Evolutionary conservation across 2,888 invertebrate species (phyloP).

Genomic region (Monochamus alternatus): DNA sequence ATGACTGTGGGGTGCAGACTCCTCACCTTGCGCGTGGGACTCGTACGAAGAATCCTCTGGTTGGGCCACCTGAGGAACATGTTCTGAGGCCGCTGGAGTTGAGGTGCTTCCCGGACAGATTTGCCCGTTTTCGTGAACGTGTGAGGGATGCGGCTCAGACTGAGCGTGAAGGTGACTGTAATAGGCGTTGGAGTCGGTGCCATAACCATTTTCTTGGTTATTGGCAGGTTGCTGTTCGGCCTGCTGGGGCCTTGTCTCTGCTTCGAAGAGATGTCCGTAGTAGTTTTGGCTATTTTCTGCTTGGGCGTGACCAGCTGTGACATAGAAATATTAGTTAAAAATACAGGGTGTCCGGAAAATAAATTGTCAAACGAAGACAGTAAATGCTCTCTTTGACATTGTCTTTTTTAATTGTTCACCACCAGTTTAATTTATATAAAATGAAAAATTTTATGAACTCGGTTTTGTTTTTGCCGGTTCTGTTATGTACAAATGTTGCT

Average conservation of each 20-base stretch:
- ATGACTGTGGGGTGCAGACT: background rate
- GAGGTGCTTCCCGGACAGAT: background rate
- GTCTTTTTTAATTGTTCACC: too few relatives aligned
- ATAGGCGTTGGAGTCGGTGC: background rate
- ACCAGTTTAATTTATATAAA: too few relatives aligned
- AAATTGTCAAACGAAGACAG: too few relatives aligned
- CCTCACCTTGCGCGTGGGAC: background rate
- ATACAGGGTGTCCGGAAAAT: too few relatives aligned
- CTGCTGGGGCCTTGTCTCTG: background rate
- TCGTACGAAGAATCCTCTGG: background rate
- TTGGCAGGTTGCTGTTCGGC: background rate
- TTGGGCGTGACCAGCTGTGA: background rate
- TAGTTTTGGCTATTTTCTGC: background rate
- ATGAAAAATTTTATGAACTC: too few relatives aligned
- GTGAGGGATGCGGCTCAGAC: background rate
- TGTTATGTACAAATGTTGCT: too few relatives aligned
- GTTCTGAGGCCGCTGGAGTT: background rate
- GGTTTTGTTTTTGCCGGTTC: too few relatives aligned
- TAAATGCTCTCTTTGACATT: too few relatives aligned
- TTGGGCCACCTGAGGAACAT: background rate
- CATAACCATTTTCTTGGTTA: background rate
- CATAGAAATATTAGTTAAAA: background rate
- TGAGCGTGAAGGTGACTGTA: too few relatives aligned
- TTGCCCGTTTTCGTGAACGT: constrained; percentile 13
- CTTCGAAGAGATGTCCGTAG: background rate